phyloP scores from a whole-genome alignment of 1,140 invertebrate species.

The Zaprionus africanus region DNA sequence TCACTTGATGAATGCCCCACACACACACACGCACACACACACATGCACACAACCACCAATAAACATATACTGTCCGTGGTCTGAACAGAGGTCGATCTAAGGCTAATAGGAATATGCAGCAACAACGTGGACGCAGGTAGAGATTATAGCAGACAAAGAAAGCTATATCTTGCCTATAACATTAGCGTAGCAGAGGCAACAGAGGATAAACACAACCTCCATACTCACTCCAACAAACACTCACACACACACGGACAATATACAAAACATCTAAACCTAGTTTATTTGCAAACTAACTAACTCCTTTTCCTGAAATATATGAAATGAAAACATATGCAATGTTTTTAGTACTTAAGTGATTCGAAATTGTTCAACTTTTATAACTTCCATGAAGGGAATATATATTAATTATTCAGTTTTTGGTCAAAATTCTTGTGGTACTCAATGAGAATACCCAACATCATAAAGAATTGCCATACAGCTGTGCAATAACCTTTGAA shows the following conservation, averaged over 20 bases:
- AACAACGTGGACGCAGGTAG: constrained; percentile 47
- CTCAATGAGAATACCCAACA: background rate
- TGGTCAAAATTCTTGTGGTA: background rate
- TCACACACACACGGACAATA: background rate
- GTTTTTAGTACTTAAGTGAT: background rate
- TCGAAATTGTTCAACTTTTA: background rate
- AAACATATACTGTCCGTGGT: constrained; percentile 10
- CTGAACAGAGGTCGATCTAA: constrained; percentile 49
- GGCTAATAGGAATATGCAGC: constrained; percentile 51
- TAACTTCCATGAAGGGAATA: constrained; percentile 1
- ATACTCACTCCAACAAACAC: background rate
- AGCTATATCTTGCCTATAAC: background rate
- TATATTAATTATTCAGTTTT: background rate
- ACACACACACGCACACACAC: constrained; percentile 14
- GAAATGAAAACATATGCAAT: too few species aligned
- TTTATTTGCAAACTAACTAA: too few species aligned
- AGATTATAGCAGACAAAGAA: constrained; percentile 6
- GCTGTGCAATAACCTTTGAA: background rate
- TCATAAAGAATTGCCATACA: too few species aligned
- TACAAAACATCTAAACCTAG: too few species aligned
- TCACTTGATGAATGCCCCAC: constrained; percentile 10
- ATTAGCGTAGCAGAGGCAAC: constrained; percentile 4
- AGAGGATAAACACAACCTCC: constrained; percentile 11
- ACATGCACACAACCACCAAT: constrained; percentile 14
- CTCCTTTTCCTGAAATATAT: too few species aligned